Evolutionary conservation across 2,113 vertebrate genomes (phyloP).

Genomic region (Oriolus oriolus): DNA sequence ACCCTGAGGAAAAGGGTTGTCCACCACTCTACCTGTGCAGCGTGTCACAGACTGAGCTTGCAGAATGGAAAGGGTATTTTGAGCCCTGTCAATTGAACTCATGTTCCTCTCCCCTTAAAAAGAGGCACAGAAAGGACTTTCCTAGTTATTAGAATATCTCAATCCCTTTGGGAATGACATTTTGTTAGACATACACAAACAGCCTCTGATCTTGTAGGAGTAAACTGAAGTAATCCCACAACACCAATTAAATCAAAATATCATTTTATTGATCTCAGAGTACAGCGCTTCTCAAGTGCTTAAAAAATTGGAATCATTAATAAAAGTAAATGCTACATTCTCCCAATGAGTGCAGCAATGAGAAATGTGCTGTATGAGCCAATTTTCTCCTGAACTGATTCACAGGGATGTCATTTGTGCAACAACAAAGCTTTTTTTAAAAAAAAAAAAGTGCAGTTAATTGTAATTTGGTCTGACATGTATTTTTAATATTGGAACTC

Average conservation of each 20-base stretch:
- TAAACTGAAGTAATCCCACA: slow-evolving; percentile 42
- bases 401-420: background rate
- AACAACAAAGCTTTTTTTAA: background rate
- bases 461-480: background rate
- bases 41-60: background rate
- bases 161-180: slow-evolving; percentile 2
- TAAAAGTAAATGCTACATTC: slow-evolving; percentile 35
- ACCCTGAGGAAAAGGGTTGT: background rate
- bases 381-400: background rate
- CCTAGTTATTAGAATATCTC: background rate
- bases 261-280: slow-evolving; percentile 48
- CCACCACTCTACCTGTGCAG: background rate
- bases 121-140: background rate
- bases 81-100: background rate
- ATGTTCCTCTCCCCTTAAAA: background rate
- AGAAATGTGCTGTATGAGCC: background rate
- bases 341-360: background rate
- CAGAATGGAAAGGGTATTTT: background rate
- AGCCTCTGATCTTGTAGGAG: slow-evolving; percentile 20
- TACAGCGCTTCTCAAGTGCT: slow-evolving; percentile 6
- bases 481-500: slow-evolving; percentile 14
- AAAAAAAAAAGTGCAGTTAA: background rate
- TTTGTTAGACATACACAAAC: slow-evolving; percentile 39
- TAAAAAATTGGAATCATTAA: slow-evolving; percentile 50
- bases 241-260: slow-evolving; percentile 27